Evolutionary conservation across 2,113 vertebrate genomes (phyloP).

Genomic region (Hippocampus guttulatus): DNA sequence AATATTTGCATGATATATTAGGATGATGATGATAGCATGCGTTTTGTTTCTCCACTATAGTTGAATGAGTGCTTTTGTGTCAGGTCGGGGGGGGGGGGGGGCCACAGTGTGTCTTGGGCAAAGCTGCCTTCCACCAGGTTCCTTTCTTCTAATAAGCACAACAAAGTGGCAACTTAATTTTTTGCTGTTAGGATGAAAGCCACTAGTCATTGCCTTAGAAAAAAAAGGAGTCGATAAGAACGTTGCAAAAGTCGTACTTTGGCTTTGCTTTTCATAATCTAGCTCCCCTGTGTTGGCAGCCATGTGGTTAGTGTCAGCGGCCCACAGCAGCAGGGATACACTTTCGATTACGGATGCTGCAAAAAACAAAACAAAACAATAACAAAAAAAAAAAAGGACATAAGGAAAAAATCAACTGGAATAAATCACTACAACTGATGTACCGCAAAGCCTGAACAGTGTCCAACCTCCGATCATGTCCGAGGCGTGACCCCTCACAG

Average conservation of each 20-base stretch:
- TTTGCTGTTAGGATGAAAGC: too few relatives aligned
- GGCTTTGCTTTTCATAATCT: not conserved
- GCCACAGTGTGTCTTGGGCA: not conserved
- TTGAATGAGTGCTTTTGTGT: too few relatives aligned
- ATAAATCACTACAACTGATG: not conserved
- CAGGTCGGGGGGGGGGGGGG: too few relatives aligned
- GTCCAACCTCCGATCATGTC: slow-evolving; percentile 52
- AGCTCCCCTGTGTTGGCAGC: not conserved
- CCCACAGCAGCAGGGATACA: not conserved
- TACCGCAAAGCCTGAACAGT: slow-evolving; percentile 22
- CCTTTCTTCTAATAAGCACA: too few relatives aligned
- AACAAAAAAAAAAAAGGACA: not conserved
- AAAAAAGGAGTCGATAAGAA: too few relatives aligned
- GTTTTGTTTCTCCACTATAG: too few relatives aligned
- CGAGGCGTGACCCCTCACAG: slow-evolving; percentile 74
- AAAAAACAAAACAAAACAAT: not conserved
- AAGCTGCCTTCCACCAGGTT: not conserved
- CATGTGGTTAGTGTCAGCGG: not conserved
- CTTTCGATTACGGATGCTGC: not conserved
- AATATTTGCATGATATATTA: not conserved
- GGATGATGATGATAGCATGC: too few relatives aligned
- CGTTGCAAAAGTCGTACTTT: too few relatives aligned
- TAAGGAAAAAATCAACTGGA: not conserved
- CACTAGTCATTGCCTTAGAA: too few relatives aligned
- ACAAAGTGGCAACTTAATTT: too few relatives aligned